Base-by-base conservation (phyloP, 1,140 invertebrate species). In the Ips nitidus region DNA sequence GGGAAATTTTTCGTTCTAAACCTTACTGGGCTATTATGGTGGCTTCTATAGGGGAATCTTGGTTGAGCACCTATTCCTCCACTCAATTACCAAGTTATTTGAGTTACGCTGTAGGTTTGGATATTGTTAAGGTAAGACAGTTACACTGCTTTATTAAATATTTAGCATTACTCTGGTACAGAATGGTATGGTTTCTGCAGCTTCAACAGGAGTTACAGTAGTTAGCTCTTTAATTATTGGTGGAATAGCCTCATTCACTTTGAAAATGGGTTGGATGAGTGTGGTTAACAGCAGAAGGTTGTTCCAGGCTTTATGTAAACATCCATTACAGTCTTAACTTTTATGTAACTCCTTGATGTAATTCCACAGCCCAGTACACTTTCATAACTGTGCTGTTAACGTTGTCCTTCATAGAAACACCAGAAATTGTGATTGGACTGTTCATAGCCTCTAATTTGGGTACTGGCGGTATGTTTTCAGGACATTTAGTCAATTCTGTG, bases 71-170 rank as follows among this genome's bases (percentile, higher is more conserved):
- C 82, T 96, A 92, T 2, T 84, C 98, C 50, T 83, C 98, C 52
- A 94, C 93, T 0, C 89, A 95, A 81, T 89, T 98, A 71, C 97
- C 97, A 0, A 91, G 88, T 1, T 99, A 95, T 77, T 89, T 98
- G 85, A 71, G 63, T 41, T 42, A 62, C 52, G 69, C 50, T 36
- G 58, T 71, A 3, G 69, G 69, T 2, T 50, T 71, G 6, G 42
- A 66, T 56, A 71, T 71, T 47, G 2, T 52, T 55, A 57, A 71
- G 6, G 69, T 66, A 66, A 66, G 64, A 41, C 7, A 22, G 6
- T 50, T 50, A 3, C 45, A 2, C 1, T 2, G 43, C 4, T 5
- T 4, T 45, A 45, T 61, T 5, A n/a, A 40, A 3, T 3, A 22
- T 1, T 8, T 1, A 2, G 1, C 7, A 8, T 2, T 2, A 7